Base-by-base conservation (phyloP, 2,113 vertebrate species). In the Chaetorhynchus papuensis region DNA sequence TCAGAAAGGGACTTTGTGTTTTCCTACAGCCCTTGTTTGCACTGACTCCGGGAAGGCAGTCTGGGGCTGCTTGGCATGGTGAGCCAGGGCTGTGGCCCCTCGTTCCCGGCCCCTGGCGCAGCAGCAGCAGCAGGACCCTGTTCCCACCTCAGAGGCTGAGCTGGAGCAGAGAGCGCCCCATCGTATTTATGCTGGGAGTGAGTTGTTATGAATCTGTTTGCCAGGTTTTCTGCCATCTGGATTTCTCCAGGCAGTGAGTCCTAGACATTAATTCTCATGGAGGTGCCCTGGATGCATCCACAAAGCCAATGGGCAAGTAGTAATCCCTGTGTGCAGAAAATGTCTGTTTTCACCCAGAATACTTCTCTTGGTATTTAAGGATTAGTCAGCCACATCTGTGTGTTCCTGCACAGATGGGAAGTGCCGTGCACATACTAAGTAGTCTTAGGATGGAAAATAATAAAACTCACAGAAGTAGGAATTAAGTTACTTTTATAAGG, bases 1-100 rank as follows among this genome's bases (percentile, higher is more conserved):
- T 96, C 92, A 97, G 94, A 95, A 93, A 24, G 87, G 44, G 61
- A 68, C 80, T 88, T 86, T n/a, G 76, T 91, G 64, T 96, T 96
- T 97, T 90, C 47, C 72, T 94, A 69, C 76, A 94, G 88, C 88
- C 76, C 65, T 84, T 86, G 72, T 96, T 94, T 94, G 76, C 86
- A 81, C 85, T 89, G 90, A 90, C 85, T 95, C 44, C 0, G 0
- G 60, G 90, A 90, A 95, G 60, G 76, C 93, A 92, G 65, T 83
- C 79, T 89, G 77, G 60, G 35, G 66, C 84, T 95, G 59, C 49
- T 53, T 77, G 71, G 66, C 6, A 1, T 59, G 39, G 66, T 3
- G 3, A 87, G 30, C n/a, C 45, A 22, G 47, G 35, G 56, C 52
- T 3, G 2, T 87, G 87, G 78, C 71, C 68, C 44, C 81, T 82